These are phyloP conservation scores for Sylvietta virens DNA, from an alignment of 2,113 vertebrate genomes.

Conservation along the genomic window DNA sequence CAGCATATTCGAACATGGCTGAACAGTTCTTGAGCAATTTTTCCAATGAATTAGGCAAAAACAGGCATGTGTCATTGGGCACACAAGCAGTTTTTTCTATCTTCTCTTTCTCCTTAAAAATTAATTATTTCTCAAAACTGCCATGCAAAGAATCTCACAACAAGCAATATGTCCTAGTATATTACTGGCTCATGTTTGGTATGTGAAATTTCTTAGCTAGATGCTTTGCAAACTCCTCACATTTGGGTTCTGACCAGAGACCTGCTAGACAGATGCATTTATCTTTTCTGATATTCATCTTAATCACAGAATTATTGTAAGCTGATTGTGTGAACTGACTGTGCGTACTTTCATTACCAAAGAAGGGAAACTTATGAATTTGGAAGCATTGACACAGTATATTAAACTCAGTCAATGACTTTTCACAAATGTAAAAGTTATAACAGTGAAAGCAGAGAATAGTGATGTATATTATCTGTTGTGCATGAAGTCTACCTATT, in stretches of 20 bases:
- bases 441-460: neutral
- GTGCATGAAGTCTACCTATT: neutral
- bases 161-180: neutral
- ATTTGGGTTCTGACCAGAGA: neutral
- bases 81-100: neutral
- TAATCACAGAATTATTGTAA: neutral
- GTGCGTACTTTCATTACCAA: neutral
- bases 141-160: neutral
- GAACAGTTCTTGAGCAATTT: neutral
- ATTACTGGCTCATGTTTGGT: neutral
- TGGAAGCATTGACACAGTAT: neutral
- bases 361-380: neutral
- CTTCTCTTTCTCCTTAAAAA: conserved; percentile 36
- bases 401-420: neutral
- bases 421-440: neutral
- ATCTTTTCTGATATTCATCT: neutral
- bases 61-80: neutral
- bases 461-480: neutral
- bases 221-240: neutral
- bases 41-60: neutral
- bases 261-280: neutral
- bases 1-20: neutral
- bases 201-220: neutral
- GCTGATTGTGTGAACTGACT: neutral
- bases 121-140: conserved; percentile 32